phyloP scores from a whole-genome alignment of 2,888 invertebrate genomes.

The Monoplex corrugatus region DNA sequence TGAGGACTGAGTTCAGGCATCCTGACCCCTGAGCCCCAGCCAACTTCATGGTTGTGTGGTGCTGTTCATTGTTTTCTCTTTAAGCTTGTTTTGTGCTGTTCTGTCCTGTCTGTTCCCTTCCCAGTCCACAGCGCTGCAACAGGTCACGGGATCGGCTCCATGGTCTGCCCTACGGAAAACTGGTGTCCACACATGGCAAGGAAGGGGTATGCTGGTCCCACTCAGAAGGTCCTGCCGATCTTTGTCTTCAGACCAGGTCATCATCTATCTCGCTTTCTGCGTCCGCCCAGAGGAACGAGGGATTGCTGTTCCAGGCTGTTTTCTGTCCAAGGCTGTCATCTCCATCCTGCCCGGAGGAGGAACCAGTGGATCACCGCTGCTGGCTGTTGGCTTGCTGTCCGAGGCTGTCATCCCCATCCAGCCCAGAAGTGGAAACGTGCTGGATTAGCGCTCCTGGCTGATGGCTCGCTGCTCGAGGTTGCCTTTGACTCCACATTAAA shows the following conservation, averaged over 20 bases:
- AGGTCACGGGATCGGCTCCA: neutral
- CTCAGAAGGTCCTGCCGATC: neutral
- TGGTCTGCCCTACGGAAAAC: neutral
- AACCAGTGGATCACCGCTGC: neutral
- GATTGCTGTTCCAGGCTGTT: neutral
- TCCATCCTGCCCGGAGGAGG: neutral
- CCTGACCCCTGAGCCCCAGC: too few relatives aligned
- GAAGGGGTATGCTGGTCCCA: too few relatives aligned
- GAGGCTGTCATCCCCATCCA: neutral
- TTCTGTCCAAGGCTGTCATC: neutral
- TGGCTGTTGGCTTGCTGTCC: neutral
- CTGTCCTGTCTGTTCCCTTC: conserved; percentile 46
- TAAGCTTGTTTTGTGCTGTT: neutral
- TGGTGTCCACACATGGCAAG: neutral
- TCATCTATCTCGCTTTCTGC: neutral
- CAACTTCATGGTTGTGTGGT: neutral
- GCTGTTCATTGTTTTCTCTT: conserved; percentile 36
- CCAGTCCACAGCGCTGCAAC: conserved; percentile 18
- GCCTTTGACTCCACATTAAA: too few relatives aligned
- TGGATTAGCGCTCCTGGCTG: too few relatives aligned
- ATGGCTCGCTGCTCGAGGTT: too few relatives aligned
- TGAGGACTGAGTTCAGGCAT: too few relatives aligned
- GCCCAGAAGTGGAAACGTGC: too few relatives aligned
- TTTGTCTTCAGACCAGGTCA: neutral
- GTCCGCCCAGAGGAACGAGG: too few relatives aligned